Conservation (phyloP, 1,140 invertebrate species). For the Heliconius melpomene region DNA sequence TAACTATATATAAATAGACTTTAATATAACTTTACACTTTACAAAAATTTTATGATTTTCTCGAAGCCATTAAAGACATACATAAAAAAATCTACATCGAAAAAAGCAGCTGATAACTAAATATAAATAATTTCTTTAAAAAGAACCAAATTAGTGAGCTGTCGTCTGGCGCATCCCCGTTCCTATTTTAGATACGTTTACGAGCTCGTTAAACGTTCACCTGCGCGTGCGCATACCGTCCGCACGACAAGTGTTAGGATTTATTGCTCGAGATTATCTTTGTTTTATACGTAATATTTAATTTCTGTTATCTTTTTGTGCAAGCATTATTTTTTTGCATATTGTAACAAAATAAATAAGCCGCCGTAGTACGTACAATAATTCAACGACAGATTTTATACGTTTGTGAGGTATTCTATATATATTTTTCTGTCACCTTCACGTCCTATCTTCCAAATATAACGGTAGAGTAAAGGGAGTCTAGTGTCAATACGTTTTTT, state of each 20-base stretch:
- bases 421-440: background rate
- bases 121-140: conserved; percentile 24
- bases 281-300: background rate
- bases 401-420: no score
- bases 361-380: no score
- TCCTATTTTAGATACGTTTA: conserved; percentile 62
- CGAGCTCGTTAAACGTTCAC: conserved; percentile 58
- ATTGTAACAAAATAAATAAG: no score
- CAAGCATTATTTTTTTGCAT: no score
- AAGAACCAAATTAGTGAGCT: conserved; percentile 36
- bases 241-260: conserved; percentile 21
- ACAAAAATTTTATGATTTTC: background rate
- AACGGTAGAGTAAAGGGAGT: no score
- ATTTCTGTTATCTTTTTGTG: background rate
- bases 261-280: background rate
- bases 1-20: no score
- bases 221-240: conserved; percentile 42
- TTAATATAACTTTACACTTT: background rate
- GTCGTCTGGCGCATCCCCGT: conserved; percentile 41
- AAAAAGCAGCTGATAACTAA: background rate
- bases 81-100: background rate
- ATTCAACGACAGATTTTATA: no score
- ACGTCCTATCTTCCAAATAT: no score
- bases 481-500: no score
- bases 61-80: background rate